Evolutionary conservation across 1,140 invertebrate genomes (phyloP), one percentile per base, ranked within the genome.

Genomic region (Aphaenogaster ashmeadi): DNA sequence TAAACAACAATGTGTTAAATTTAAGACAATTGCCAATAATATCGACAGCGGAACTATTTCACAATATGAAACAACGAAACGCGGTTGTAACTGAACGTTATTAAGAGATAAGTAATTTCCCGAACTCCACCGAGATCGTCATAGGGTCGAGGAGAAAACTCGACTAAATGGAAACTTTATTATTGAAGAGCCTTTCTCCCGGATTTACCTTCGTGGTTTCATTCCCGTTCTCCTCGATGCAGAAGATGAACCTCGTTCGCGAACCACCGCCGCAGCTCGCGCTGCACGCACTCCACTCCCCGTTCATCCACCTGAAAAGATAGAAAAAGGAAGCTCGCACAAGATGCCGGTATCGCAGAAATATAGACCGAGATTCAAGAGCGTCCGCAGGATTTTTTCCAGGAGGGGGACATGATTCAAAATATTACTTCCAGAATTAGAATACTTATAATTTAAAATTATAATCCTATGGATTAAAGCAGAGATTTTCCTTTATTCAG

Each of bases 231-330:
- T 97, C 97, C 94, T 98, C 97, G 44, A 97, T 97, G 93, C 98
- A 99, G 89, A 97, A 97, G 69, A 99, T 98, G 78, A 97, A 96
- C 47, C 98, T 96, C 41, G 97, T 96, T 91, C 97, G 96, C 56
- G 97, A 96, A 27, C 98, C 98, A 54, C 97, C 97, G 2, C 98
- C 98, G 93, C 98, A 99, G n/a, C 96, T 97, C 6, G 96, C 96
- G 66, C 97, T 98, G 95, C 98, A 99, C 52, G 96, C 94, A 67
- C 97, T 97, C 98, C 98, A 99, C 87, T 98, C 97, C 58, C 97
- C 97, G n/a, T 97, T 97, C 90, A 98, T 96, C 98, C 98, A 99
- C 93, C 98, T 99, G 95, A 85, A 95, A 95, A 77, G 1, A 47
- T 33, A 86, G 67, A 89, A 38, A 66, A 60, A 52, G 41, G 9